Evolutionary conservation across 2,888 invertebrate genomes (phyloP).

Genomic region (Physocephala rufipes): DNA sequence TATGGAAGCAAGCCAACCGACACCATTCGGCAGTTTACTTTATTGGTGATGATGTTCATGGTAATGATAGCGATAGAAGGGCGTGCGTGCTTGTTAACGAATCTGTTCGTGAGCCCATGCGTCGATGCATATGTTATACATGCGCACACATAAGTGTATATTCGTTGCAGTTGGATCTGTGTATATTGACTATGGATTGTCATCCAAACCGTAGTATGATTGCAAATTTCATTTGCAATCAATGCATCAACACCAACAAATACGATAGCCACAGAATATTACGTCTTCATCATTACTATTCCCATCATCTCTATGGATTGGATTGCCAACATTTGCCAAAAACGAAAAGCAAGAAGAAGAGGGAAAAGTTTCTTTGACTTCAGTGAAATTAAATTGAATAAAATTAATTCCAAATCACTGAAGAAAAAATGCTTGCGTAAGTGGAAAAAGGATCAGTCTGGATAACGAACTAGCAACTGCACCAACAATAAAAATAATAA

Average conservation of each 20-base stretch:
- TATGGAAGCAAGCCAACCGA: slow-evolving; percentile 25
- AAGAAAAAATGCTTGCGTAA: slow-evolving; percentile 53
- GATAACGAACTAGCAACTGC: neutral
- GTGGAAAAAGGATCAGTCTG: neutral
- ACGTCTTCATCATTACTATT: slow-evolving; percentile 47
- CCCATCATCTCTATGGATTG: slow-evolving; percentile 39
- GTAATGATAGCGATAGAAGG: neutral
- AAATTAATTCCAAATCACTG: slow-evolving; percentile 59
- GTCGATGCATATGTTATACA: neutral
- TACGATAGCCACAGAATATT: neutral
- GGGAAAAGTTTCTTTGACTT: slow-evolving; percentile 48
- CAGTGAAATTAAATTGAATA: slow-evolving; percentile 58
- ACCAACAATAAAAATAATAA: neutral
- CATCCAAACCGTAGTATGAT: neutral
- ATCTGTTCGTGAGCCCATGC: neutral
- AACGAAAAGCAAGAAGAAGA: neutral
- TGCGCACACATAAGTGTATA: slow-evolving; percentile 12
- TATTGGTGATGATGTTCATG: neutral
- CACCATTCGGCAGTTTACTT: slow-evolving; percentile 14
- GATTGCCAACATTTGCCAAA: too few relatives aligned
- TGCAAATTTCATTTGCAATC: neutral
- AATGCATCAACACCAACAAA: neutral
- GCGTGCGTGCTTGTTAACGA: too few relatives aligned
- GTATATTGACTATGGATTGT: slow-evolving; percentile 19
- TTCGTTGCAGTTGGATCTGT: too few relatives aligned